Evolutionary conservation across 2,797 vertebrate genomes (phyloP), one percentile per base, ranked within the genome.

Genomic region (Betta splendens): DNA sequence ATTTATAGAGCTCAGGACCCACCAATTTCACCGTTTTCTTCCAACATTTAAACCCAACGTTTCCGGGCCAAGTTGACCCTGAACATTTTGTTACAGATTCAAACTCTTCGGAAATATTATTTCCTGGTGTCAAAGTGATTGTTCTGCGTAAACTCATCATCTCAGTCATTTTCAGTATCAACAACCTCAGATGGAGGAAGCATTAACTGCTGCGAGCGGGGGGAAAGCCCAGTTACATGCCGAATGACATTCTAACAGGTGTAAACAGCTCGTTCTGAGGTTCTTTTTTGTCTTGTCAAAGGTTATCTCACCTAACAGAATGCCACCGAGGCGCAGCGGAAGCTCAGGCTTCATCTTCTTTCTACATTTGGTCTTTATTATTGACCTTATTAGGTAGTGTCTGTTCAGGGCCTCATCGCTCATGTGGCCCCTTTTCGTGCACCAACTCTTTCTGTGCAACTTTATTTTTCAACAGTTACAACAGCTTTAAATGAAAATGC

Each of bases 271-370:
- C 32, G 44, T 69, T 89, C 76, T 88, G 75, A 83, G 74, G 79
- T 82, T 88, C 60, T 87, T 90, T 89, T 88, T 78, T 79, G 67
- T 84, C 70, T 81, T 83, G 64, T 72, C 75, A 91, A 90, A 90
- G 86, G 89, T 89, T 86, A 89, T 76, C 74, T 56, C 53, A 56
- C 42, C 57, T 26, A 68, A 50, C 28, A 67, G 47, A 70, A 81
- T 65, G 62, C 76, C 64, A 80, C 55, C 25, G 52, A 78, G 38
- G 35, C 58, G 62, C 11, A 81, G 4, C 77, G 42, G 70, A 82
- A 74, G n/a, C n/a, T n/a, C n/a, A n/a, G n/a, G n/a, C n/a, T n/a
- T n/a, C n/a, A n/a, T n/a, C n/a, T n/a, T n/a, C n/a, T n/a, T n/a
- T n/a, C n/a, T n/a, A n/a, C n/a, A n/a, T 38, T 51, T 51, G 51